phyloP scores from a whole-genome alignment of 2,113 vertebrate genomes.

The Hippoglossus stenolepis region DNA sequence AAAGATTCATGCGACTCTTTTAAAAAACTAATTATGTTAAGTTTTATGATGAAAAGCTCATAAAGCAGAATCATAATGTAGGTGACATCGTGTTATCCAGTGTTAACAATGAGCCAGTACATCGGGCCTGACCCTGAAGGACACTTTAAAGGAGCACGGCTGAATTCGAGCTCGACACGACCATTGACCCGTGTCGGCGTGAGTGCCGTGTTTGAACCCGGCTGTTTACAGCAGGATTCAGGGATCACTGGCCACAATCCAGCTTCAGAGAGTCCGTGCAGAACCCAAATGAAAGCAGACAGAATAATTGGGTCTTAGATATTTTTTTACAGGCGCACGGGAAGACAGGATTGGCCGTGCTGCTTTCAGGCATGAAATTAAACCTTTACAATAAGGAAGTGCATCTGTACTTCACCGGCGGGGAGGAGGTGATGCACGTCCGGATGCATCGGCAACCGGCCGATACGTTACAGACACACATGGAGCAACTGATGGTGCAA shows the following conservation, averaged over 20 bases:
- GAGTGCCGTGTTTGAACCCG: constrained; percentile 34
- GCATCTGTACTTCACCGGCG: neutral
- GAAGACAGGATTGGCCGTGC: constrained; percentile 5
- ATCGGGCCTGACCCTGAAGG: constrained; percentile 10
- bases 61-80: neutral
- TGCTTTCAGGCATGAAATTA: constrained; percentile 29
- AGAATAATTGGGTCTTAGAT: constrained; percentile 42
- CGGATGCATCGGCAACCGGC: neutral
- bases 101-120: neutral
- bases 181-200: constrained; percentile 33
- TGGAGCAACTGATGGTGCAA: too few relatives aligned
- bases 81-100: neutral
- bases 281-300: constrained; percentile 42
- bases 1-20: too few relatives aligned
- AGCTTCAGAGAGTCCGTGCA: constrained; percentile 16
- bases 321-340: constrained; percentile 41
- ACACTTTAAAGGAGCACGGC: neutral
- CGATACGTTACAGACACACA: neutral
- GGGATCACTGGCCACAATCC: too few relatives aligned
- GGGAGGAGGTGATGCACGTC: neutral
- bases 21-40: too few relatives aligned
- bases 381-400: constrained; percentile 8
- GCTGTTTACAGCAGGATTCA: constrained; percentile 35
- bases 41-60: neutral
- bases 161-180: constrained; percentile 33